Percentiles rank a stretch among this genome's conserved stretches.
Conservation (phyloP, 2,797 vertebrate genomes). For the Sphenodon punctatus region DNA sequence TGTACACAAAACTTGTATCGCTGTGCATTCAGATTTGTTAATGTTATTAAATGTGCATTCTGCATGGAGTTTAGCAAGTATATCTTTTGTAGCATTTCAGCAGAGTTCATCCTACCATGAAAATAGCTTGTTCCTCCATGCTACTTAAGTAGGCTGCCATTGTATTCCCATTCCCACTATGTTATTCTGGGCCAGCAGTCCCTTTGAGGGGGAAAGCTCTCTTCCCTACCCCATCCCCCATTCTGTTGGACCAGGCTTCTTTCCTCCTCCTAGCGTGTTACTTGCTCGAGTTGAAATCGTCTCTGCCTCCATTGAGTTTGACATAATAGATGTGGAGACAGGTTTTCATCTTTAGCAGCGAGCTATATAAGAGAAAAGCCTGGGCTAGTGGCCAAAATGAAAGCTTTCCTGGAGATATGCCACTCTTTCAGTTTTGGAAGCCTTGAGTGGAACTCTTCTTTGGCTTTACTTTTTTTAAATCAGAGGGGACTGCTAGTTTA, state of each 20-base stretch:
- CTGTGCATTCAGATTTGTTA: neutral
- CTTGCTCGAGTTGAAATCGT: slow-evolving; percentile 3
- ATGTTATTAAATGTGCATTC: neutral
- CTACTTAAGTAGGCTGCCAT: neutral
- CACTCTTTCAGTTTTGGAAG: neutral
- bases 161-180: slow-evolving; percentile 10
- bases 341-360: slow-evolving; percentile 33
- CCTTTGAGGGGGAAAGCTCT: neutral
- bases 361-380: slow-evolving; percentile 30
- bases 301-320: slow-evolving; percentile 27
- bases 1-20: neutral
- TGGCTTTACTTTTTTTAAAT: neutral
- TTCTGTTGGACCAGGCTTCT: slow-evolving; percentile 19
- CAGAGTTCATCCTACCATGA: slow-evolving; percentile 1
- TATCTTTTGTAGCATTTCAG: slow-evolving; percentile 15
- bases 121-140: neutral
- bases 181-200: slow-evolving; percentile 31
- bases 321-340: slow-evolving; percentile 11
- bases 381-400: slow-evolving; percentile 11
- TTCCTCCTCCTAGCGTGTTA: neutral
- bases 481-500: slow-evolving; percentile 2
- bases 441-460: neutral
- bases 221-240: neutral
- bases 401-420: slow-evolving; percentile 6
- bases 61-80: slow-evolving; percentile 3